phyloP scores from a whole-genome alignment of 2,113 vertebrate genomes.

The Cromileptes altivelis region DNA sequence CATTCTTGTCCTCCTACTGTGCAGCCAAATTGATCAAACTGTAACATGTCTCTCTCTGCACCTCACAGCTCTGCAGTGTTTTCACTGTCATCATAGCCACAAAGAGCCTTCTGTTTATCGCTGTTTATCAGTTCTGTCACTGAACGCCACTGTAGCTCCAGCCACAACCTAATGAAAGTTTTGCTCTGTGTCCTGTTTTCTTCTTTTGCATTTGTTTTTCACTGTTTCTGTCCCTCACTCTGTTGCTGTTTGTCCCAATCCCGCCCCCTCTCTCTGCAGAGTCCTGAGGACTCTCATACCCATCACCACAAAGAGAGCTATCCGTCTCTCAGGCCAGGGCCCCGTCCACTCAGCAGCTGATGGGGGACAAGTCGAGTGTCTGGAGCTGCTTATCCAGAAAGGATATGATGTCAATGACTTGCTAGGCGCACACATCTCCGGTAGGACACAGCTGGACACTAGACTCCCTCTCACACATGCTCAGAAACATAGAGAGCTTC shows the following conservation, averaged over 20 bases:
- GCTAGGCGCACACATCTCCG: slow-evolving; percentile 85
- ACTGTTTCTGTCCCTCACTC: slow-evolving; percentile 17
- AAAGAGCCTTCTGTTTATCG: slow-evolving; percentile 64
- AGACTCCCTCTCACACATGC: background rate
- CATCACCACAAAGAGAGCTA: slow-evolving; percentile 86
- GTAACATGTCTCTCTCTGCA: slow-evolving; percentile 16
- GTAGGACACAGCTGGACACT: slow-evolving; percentile 30
- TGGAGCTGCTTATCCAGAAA: slow-evolving; percentile 88
- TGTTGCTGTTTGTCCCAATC: slow-evolving; percentile 24
- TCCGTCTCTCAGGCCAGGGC: slow-evolving; percentile 86
- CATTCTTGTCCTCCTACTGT: slow-evolving; percentile 42
- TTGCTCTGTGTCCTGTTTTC: slow-evolving; percentile 51
- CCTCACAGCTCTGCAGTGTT: slow-evolving; percentile 56
- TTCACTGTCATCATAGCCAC: slow-evolving; percentile 52
- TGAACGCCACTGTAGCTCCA: slow-evolving; percentile 52
- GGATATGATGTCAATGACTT: slow-evolving; percentile 87
- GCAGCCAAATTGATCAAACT: slow-evolving; percentile 25
- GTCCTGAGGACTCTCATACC: slow-evolving; percentile 88
- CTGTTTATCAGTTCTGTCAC: slow-evolving; percentile 57
- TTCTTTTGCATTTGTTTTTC: slow-evolving; percentile 47
- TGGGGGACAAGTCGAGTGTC: slow-evolving; percentile 88
- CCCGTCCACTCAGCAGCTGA: slow-evolving; percentile 90
- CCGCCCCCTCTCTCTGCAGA: slow-evolving; percentile 61
- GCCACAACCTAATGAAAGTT: slow-evolving; percentile 65
- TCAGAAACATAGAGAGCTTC: background rate